A percentile compares a stretch with the other conserved stretches of the same genome.
phyloP scores from a whole-genome alignment of 2,888 invertebrate genomes.

The Luperina testacea region DNA sequence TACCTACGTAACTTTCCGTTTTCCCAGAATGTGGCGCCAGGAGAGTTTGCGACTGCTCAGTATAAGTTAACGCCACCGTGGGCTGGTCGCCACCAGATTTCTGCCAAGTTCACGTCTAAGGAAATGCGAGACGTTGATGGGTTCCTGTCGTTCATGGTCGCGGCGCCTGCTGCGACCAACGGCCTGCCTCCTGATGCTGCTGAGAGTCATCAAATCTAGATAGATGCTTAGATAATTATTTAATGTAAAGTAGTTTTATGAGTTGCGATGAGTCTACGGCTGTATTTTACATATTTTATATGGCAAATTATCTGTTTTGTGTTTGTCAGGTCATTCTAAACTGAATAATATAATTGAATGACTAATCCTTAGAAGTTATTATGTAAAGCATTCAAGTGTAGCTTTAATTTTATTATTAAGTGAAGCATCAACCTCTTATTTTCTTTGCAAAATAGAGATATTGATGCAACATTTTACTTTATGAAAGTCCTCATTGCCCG shows the following conservation, averaged over 20 bases:
- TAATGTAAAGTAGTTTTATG: slow-evolving; percentile 12
- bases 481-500: not conserved
- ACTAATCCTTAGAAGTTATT: not conserved
- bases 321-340: slow-evolving; percentile 18
- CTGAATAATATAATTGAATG: slow-evolving; percentile 22
- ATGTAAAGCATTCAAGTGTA: slow-evolving; percentile 18
- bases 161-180: slow-evolving; percentile 81
- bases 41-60: slow-evolving; percentile 92
- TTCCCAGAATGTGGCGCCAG: slow-evolving; percentile 85
- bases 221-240: not conserved
- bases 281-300: not conserved
- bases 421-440: not conserved
- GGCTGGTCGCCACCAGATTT: slow-evolving; percentile 94
- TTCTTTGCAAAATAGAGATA: slow-evolving; percentile 26
- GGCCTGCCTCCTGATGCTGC: slow-evolving; percentile 76
- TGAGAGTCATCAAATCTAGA: slow-evolving; percentile 76
- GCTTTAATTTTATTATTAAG: slow-evolving; percentile 27
- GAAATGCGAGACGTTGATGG: slow-evolving; percentile 98
- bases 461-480: not conserved
- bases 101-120: slow-evolving; percentile 96
- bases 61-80: slow-evolving; percentile 95
- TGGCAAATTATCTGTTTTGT: not conserved
- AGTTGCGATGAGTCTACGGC: not conserved
- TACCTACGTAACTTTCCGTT: slow-evolving; percentile 33
- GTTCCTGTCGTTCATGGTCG: slow-evolving; percentile 93